Base-by-base conservation (phyloP, 2,113 vertebrate species). In the Panthera uncia region DNA sequence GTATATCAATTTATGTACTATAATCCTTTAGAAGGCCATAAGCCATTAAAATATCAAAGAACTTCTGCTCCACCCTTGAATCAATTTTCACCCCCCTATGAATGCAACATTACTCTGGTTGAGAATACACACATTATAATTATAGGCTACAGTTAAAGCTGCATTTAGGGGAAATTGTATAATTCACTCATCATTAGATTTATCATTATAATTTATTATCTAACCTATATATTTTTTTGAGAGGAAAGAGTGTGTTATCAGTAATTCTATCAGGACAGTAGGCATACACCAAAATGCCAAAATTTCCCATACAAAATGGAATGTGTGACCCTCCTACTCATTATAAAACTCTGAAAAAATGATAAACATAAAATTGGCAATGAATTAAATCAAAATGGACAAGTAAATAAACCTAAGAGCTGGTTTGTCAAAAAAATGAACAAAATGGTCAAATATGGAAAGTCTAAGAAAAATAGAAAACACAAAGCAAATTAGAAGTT, bases 321-420 rank as follows among this genome's bases (percentile, higher is more conserved):
- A 69, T 50, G 29, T 89, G 1, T 57, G 38, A 79, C 55, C 3
- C 68, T n/a, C 52, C 27, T 68, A 36, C 13, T 68, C 8, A 79
- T 38, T 25, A 36, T 10, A 5, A 90, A 52, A n/a, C 25, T 90
- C 38, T 57, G 79, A 84, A 94, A 94, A 95, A 41, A 78, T 5
- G 36, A n/a, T 65, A 71, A 78, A 89, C 41, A 63, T 81, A 86
- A 92, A 92, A 73, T 11, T 61, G 33, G 18, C 45, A 91, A 82
- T 52, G 81, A 63, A 27, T 73, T 16, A 79, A 27, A 41, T 86
- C 82, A 79, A 94, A 94, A n/a, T 85, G 45, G 41, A 45, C 27
- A 91, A 95, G 89, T 66, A 80, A 61, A 69, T 57, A 89, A 41
- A 92, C 86, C 18, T n/a, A 92, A 90, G 21, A 97, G 31, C 6